A percentile compares a stretch with the other conserved stretches of the same genome.
Evolutionary conservation across 2,113 vertebrate species (phyloP).

Genomic region (Suncus etruscus): DNA sequence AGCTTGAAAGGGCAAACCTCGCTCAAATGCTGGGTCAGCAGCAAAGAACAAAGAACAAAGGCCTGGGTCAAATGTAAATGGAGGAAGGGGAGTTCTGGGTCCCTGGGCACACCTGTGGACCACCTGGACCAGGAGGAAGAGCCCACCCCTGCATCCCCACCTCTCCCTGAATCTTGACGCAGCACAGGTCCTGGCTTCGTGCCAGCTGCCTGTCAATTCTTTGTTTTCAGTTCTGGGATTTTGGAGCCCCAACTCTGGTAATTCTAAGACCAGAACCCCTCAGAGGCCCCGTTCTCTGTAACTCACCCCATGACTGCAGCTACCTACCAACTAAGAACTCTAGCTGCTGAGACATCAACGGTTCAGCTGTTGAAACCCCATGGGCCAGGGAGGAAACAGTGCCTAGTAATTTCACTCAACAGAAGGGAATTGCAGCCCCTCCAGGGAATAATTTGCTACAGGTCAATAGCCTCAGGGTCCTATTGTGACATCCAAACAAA

Average conservation of each 20-base stretch:
- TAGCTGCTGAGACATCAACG: neutral
- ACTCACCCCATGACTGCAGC: no score
- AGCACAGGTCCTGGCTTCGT: no score
- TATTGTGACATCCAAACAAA: constrained; percentile 78
- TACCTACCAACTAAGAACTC: constrained; percentile 2
- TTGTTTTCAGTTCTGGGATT: no score
- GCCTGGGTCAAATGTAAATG: neutral
- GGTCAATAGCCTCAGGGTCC: constrained; percentile 53
- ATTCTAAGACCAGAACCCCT: no score
- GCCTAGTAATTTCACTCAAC: neutral
- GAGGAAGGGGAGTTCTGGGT: no score
- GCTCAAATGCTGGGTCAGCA: neutral
- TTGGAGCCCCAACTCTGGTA: no score
- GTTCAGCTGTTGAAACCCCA: no score
- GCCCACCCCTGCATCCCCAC: neutral
- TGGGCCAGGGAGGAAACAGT: neutral
- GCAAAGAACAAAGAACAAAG: neutral
- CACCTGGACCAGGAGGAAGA: neutral
- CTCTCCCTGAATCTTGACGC: neutral
- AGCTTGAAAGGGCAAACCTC: neutral
- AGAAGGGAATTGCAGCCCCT: neutral
- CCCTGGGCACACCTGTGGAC: neutral
- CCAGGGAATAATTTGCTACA: constrained; percentile 12
- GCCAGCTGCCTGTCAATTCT: no score
- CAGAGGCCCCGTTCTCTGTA: no score